These are phyloP conservation scores for Noctua pronuba DNA, from an alignment of 2,888 invertebrate species.

Conservation along the genomic window DNA sequence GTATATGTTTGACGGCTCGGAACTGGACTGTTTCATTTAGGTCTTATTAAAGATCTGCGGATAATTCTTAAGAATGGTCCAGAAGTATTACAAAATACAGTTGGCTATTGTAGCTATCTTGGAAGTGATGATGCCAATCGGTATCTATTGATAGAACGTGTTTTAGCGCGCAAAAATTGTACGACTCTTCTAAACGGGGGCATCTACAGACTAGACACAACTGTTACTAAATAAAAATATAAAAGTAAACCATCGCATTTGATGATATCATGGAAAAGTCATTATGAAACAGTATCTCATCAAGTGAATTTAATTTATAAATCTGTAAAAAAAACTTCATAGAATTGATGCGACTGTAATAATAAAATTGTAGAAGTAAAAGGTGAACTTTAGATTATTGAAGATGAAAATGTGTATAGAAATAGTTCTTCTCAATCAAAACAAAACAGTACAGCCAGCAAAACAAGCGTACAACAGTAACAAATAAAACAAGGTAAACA, in stretches of 20 bases:
- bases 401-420: not conserved
- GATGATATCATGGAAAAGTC: conserved; percentile 54
- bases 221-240: conserved; percentile 51
- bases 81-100: conserved; percentile 55
- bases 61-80: conserved; percentile 19
- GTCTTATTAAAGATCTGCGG: conserved; percentile 44
- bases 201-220: conserved; percentile 61
- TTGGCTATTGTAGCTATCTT: conserved; percentile 45
- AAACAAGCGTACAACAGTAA: conserved; percentile 17
- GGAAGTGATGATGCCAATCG: conserved; percentile 44
- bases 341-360: not conserved
- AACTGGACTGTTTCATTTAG: conserved; percentile 52
- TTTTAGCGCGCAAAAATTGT: conserved; percentile 65
- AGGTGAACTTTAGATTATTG: not conserved
- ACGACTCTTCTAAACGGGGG: conserved; percentile 58
- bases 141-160: conserved; percentile 58
- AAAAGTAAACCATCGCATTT: conserved; percentile 49
- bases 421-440: not conserved
- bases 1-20: conserved; percentile 58
- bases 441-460: conserved; percentile 7
- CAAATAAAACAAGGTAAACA: conserved; percentile 35
- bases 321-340: conserved; percentile 1
- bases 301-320: conserved; percentile 15
- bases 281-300: conserved; percentile 44
- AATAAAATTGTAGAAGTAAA: not conserved